phyloP scores from a whole-genome alignment of 92 coral and sea anemone species.

The Epizoanthus ramosus region DNA sequence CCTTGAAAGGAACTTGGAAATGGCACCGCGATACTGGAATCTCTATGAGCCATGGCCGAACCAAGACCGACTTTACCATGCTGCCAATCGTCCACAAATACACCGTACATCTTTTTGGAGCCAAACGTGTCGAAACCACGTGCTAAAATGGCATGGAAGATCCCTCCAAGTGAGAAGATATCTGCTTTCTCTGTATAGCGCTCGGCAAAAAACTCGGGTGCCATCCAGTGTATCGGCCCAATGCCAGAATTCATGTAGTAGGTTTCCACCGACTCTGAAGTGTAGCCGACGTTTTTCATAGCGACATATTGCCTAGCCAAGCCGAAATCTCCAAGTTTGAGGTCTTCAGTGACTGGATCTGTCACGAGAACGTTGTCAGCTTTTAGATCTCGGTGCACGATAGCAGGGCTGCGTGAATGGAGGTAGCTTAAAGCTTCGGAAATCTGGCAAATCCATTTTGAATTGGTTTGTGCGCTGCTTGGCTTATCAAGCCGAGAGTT shows the following conservation, averaged over 20 bases:
- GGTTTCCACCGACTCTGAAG: neutral
- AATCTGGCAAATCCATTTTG: constrained; percentile 71
- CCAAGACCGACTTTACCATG: constrained; percentile 45
- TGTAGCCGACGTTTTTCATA: constrained; percentile 12
- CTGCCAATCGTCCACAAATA: constrained; percentile 46
- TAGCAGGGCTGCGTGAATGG: constrained; percentile 36
- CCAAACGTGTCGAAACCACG: constrained; percentile 57
- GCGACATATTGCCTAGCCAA: constrained; percentile 68
- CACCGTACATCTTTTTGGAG: constrained; percentile 63
- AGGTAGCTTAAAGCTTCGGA: constrained; percentile 65
- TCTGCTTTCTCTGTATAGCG: constrained; percentile 71
- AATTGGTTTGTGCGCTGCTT: constrained; percentile 37
- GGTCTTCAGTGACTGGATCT: constrained; percentile 40
- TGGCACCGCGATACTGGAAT: constrained; percentile 23
- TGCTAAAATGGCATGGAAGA: constrained; percentile 72
- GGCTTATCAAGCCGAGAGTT: constrained; percentile 57
- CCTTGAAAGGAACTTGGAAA: constrained; percentile 19
- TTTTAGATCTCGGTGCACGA: constrained; percentile 83
- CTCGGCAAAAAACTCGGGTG: constrained; percentile 63
- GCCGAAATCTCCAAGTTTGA: constrained; percentile 85
- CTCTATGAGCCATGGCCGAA: constrained; percentile 44
- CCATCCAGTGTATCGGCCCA: constrained; percentile 69
- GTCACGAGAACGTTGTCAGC: constrained; percentile 79
- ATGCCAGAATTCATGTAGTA: constrained; percentile 52
- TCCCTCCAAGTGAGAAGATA: constrained; percentile 71